Evolutionary conservation across 1,140 invertebrate genomes (phyloP), one percentile per base, ranked within the genome.

Genomic region (Acyrthosiphon pisum): DNA sequence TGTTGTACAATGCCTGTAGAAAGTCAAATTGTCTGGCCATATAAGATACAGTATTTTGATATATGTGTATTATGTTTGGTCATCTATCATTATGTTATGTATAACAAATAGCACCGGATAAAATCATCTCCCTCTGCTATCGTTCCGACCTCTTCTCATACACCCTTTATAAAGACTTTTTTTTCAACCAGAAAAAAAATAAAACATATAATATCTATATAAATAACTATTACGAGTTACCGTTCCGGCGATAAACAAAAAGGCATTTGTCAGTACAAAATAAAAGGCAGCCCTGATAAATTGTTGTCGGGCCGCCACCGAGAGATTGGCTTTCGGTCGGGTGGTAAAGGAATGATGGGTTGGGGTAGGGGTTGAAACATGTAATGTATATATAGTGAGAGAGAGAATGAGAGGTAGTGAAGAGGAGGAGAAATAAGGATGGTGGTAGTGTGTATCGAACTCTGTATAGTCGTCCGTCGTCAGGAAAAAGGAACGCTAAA

Each of bases 231-330:
- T 93, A 93, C 48, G 81, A 50, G 81, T 84, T 92, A 92, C 76
- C 91, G 91, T 93, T 50, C 48, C 91, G 81, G 81, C 81, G 91
- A 93, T 93, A 93, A 93, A 93, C 91, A 86, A 93, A 93, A 93
- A 81, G 50, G 81, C 91, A 93, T 93, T 93, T 93, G 91, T 93
- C 91, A 56, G 81, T 93, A 84, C 14, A 83, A 53, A 84, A 56
- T 50, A 93, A 86, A 93, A 93, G 48, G 48, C 26, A 48, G 46
- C 6, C 26, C 22, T 93, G 91, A 93, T 93, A 93, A 93, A 93
- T 93, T 56, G 81, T 86, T 93, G 91, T 86, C 22, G 48, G 81
- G 50, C 88, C 88, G 53, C 46, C 88, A 23, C 87, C 90, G 35
- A 41, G 81, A 84, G 91, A 93, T 93, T 93, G 91, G 91, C 91